Percentiles rank a stretch among this genome's conserved stretches.
phyloP scores from a whole-genome alignment of 2,888 invertebrate species.

The Xylota segnis region DNA sequence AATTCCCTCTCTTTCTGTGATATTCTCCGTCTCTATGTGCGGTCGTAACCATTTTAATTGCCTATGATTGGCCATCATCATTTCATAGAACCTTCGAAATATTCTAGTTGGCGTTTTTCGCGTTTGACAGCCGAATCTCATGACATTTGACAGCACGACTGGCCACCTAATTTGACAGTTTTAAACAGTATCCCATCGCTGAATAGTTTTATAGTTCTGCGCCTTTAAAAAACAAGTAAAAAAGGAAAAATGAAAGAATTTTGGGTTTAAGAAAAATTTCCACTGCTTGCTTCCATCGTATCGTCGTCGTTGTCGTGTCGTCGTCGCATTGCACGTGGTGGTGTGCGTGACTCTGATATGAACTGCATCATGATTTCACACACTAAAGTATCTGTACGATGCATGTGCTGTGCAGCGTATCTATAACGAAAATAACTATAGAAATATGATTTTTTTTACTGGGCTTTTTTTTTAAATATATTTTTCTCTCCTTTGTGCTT shows the following conservation, averaged over 20 bases:
- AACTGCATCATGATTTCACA: conserved; percentile 56
- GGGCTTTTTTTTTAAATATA: conserved; percentile 48
- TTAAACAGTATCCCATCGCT: background rate
- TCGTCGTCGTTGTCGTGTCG: conserved; percentile 12
- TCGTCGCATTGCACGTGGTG: conserved; percentile 25
- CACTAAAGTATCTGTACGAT: conserved; percentile 36
- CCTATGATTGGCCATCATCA: conserved; percentile 50
- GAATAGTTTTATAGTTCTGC: conserved; percentile 4
- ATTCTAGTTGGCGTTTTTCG: background rate
- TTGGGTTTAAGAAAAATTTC: conserved; percentile 30
- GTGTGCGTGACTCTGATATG: conserved; percentile 58
- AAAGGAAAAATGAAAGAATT: background rate
- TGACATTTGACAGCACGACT: background rate
- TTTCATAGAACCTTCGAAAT: conserved; percentile 26
- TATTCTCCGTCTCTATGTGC: conserved; percentile 1
- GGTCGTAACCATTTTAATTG: conserved; percentile 46
- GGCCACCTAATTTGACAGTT: conserved; percentile 4
- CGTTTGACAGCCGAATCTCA: conserved; percentile 4
- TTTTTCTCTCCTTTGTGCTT: conserved; percentile 54
- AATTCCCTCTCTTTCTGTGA: conserved; percentile 15
- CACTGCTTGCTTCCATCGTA: conserved; percentile 42
- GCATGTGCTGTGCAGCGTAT: conserved; percentile 46
- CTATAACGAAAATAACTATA: conserved; percentile 50
- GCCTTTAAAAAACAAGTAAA: background rate
- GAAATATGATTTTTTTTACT: conserved; percentile 59